phyloP scores from a whole-genome alignment of 2,888 invertebrate species.

The Rhamphomyia laevipes region DNA sequence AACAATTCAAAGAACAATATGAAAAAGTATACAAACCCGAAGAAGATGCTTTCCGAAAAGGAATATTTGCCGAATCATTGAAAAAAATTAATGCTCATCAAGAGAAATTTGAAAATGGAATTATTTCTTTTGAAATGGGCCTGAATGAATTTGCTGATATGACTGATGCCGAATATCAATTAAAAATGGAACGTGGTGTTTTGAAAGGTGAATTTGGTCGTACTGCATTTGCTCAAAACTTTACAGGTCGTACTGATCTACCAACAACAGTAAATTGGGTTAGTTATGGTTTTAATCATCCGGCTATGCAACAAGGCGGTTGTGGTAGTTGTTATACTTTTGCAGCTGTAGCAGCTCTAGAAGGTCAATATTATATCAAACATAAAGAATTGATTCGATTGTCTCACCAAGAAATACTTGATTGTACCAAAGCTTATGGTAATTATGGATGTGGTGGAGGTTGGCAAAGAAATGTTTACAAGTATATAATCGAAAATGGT shows the following conservation, averaged over 20 bases:
- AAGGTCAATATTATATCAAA: constrained; percentile 1
- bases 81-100: background rate
- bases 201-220: constrained; percentile 8
- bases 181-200: background rate
- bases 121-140: background rate
- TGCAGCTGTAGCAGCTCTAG: background rate
- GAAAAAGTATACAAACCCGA: background rate
- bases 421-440: background rate
- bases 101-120: background rate
- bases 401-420: background rate
- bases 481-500: background rate
- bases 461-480: background rate
- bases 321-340: constrained; percentile 1
- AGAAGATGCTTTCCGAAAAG: background rate
- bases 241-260: background rate
- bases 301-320: background rate
- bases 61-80: background rate
- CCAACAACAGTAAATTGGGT: background rate
- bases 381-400: background rate
- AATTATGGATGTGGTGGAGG: constrained; percentile 2
- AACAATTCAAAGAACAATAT: background rate
- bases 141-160: background rate
- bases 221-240: background rate
- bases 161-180: background rate
- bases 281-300: background rate